phyloP scores from a whole-genome alignment of 2,113 vertebrate genomes.

The Cyprinodon tularosa region DNA sequence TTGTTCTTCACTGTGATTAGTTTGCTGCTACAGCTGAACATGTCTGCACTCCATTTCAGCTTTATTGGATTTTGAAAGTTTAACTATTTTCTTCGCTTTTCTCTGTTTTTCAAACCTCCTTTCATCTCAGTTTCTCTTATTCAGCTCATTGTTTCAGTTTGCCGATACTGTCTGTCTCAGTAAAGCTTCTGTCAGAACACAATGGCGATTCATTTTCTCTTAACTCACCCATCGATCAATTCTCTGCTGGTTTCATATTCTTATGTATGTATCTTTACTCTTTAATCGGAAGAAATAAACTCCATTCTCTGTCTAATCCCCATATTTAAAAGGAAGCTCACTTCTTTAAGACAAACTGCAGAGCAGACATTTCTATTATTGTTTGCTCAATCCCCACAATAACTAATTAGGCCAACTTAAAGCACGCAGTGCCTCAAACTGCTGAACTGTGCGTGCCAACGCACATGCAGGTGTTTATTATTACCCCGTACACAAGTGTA shows the following conservation, averaged over 20 bases:
- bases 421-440: neutral
- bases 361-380: neutral
- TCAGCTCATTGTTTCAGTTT: constrained; percentile 37
- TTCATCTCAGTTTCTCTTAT: constrained; percentile 51
- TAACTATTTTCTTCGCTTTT: constrained; percentile 30
- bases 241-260: constrained; percentile 15
- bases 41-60: constrained; percentile 30
- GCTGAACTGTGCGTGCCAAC: neutral
- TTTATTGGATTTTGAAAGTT: constrained; percentile 42
- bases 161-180: constrained; percentile 42
- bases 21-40: constrained; percentile 27
- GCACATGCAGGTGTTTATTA: constrained; percentile 40
- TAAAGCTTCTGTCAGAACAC: constrained; percentile 31
- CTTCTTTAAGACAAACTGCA: neutral
- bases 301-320: neutral
- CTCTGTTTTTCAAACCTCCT: constrained; percentile 33
- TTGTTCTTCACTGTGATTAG: constrained; percentile 42
- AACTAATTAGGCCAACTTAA: constrained; percentile 35
- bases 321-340: neutral
- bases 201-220: constrained; percentile 6
- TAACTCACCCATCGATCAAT: constrained; percentile 23
- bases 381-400: constrained; percentile 12
- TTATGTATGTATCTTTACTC: neutral
- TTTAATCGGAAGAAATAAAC: neutral
- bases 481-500: constrained; percentile 42